A percentile compares a stretch with the other conserved stretches of the same genome.
Conservation (phyloP, 2,888 invertebrate genomes). For the Seira musarum region DNA sequence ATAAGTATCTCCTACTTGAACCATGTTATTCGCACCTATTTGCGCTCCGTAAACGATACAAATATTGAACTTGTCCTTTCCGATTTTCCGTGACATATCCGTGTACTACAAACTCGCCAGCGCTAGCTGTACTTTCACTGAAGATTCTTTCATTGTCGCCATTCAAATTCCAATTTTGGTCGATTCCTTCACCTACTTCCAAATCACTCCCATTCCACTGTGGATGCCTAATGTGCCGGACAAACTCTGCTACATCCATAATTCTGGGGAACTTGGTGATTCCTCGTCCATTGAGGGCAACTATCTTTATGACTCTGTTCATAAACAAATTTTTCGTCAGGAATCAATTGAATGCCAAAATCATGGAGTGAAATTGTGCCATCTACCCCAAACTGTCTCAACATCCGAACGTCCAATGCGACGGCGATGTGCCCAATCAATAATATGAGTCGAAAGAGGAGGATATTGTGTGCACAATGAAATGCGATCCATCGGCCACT, state of each 20-base stretch:
- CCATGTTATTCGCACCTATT: neutral
- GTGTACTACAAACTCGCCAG: slow-evolving; percentile 19
- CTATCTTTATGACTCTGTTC: slow-evolving; percentile 26
- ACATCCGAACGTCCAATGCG: slow-evolving; percentile 28
- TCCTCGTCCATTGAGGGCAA: slow-evolving; percentile 15
- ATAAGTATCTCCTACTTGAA: neutral
- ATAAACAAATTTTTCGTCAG: neutral
- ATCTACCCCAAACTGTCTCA: no score
- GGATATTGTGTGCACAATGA: slow-evolving; percentile 31
- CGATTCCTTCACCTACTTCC: neutral
- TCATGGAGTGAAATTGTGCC: neutral
- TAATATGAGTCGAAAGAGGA: slow-evolving; percentile 41
- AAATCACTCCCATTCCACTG: slow-evolving; percentile 40
- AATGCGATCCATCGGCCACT: slow-evolving; percentile 35
- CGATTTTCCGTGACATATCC: neutral
- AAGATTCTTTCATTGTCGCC: slow-evolving; percentile 38
- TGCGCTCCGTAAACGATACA: neutral
- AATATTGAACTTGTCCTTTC: neutral
- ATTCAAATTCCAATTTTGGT: slow-evolving; percentile 35
- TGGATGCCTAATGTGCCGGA: slow-evolving; percentile 38
- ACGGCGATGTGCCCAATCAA: slow-evolving; percentile 35
- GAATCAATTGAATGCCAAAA: neutral
- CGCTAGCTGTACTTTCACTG: slow-evolving; percentile 35
- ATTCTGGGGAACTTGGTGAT: neutral
- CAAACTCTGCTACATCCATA: slow-evolving; percentile 33